phyloP scores from a whole-genome alignment of 2,797 vertebrate species.

The Intellagama lesueurii region DNA sequence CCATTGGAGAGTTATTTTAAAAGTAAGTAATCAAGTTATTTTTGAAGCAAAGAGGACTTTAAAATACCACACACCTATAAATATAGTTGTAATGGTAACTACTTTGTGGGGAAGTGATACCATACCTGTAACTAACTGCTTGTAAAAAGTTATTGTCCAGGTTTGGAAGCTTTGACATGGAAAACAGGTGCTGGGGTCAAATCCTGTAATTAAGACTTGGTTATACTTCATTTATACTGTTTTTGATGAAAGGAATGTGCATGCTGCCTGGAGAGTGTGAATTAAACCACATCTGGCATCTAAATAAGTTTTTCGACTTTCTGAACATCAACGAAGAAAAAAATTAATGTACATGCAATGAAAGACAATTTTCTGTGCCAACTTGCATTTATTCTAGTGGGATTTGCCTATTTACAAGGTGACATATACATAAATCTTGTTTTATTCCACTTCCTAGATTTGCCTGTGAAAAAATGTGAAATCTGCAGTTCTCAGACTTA shows the following conservation, averaged over 20 bases:
- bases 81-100: too few species aligned
- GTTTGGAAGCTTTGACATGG: not conserved
- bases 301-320: not conserved
- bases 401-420: slow-evolving; percentile 30
- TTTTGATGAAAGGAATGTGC: not conserved
- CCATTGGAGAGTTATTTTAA: too few species aligned
- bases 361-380: slow-evolving; percentile 26
- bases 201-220: not conserved
- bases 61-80: too few species aligned
- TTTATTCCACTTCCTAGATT: slow-evolving; percentile 30
- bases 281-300: not conserved
- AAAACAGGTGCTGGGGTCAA: not conserved
- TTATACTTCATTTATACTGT: not conserved
- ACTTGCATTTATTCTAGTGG: slow-evolving; percentile 27
- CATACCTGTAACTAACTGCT: too few species aligned
- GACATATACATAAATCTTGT: slow-evolving; percentile 40
- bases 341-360: slow-evolving; percentile 16
- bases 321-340: slow-evolving; percentile 14
- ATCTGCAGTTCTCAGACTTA: slow-evolving; percentile 36
- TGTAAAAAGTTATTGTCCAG: too few species aligned
- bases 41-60: too few species aligned
- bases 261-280: not conserved
- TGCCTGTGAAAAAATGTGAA: slow-evolving; percentile 30
- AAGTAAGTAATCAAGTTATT: too few species aligned
- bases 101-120: too few species aligned